Conservation (phyloP, 2,113 vertebrate genomes). For the Zosterops lateralis region DNA sequence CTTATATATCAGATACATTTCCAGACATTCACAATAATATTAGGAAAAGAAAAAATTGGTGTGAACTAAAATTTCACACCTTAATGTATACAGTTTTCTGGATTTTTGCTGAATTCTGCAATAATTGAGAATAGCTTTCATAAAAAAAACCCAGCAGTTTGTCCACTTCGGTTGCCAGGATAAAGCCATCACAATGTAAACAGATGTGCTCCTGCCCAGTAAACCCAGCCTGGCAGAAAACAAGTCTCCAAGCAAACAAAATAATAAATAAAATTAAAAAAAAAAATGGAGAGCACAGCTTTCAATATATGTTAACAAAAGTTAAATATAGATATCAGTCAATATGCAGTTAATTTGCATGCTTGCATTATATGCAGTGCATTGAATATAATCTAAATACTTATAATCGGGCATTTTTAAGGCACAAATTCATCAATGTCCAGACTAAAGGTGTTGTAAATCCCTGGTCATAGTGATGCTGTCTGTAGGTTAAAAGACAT, state of each 20-base stretch:
- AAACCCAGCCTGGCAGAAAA: conserved; percentile 50
- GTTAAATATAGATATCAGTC: not conserved
- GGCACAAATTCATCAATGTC: not conserved
- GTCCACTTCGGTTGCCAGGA: conserved; percentile 47
- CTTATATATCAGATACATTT: not conserved
- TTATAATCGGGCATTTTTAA: not conserved
- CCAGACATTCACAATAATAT: not conserved
- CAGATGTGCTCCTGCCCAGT: conserved; percentile 45
- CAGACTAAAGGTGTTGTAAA: not conserved
- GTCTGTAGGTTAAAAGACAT: not conserved
- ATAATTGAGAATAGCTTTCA: conserved; percentile 31
- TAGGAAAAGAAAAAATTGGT: not conserved
- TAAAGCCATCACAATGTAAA: conserved; percentile 38
- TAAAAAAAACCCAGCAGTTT: not conserved
- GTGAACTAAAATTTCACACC: not conserved
- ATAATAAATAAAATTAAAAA: not conserved
- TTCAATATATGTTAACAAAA: not conserved
- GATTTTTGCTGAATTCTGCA: conserved; percentile 29
- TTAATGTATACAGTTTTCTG: not conserved
- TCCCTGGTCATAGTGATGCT: not conserved
- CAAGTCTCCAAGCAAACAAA: not conserved
- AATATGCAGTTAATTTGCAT: not conserved
- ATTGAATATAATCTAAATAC: not conserved
- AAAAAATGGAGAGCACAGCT: not conserved
- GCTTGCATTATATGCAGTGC: not conserved